Evolutionary conservation across 2,888 invertebrate species (phyloP).

Genomic region (Yponomeuta plumbellus): DNA sequence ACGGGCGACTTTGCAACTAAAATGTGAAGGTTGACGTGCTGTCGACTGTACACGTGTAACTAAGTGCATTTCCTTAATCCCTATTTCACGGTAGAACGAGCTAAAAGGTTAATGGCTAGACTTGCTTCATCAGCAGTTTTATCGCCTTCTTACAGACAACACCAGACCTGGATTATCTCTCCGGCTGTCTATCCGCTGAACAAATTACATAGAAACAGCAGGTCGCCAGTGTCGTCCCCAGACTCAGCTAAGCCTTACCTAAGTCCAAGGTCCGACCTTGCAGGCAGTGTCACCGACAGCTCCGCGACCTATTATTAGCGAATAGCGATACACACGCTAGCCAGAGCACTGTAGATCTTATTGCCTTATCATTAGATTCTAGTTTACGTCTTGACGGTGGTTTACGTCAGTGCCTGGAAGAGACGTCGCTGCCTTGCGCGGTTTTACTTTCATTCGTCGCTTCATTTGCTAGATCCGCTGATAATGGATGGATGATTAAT

Average conservation of each 20-base stretch:
- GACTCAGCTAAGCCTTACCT: conserved; percentile 1
- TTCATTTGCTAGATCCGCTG: not conserved
- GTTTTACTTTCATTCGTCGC: not conserved
- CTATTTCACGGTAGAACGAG: not conserved
- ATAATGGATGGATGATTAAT: not conserved
- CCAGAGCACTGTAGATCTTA: not conserved
- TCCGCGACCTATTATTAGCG: not conserved
- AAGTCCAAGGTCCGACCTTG: conserved; percentile 11
- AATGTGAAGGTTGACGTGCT: too few species aligned
- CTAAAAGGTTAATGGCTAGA: not conserved
- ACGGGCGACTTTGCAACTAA: too few species aligned
- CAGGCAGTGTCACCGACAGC: not conserved
- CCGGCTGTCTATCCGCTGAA: not conserved
- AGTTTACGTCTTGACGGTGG: not conserved
- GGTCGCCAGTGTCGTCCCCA: not conserved
- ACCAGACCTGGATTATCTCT: not conserved
- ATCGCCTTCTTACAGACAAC: not conserved
- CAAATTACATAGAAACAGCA: not conserved
- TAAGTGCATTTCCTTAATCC: not conserved
- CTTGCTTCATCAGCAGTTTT: not conserved
- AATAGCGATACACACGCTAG: not conserved
- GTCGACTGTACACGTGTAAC: not conserved
- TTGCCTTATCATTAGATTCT: not conserved
- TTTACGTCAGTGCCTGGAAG: not conserved
- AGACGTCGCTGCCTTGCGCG: not conserved